These are phyloP conservation scores for Misgurnus anguillicaudatus DNA, from an alignment of 2,113 vertebrate species.

Conservation along the genomic window DNA sequence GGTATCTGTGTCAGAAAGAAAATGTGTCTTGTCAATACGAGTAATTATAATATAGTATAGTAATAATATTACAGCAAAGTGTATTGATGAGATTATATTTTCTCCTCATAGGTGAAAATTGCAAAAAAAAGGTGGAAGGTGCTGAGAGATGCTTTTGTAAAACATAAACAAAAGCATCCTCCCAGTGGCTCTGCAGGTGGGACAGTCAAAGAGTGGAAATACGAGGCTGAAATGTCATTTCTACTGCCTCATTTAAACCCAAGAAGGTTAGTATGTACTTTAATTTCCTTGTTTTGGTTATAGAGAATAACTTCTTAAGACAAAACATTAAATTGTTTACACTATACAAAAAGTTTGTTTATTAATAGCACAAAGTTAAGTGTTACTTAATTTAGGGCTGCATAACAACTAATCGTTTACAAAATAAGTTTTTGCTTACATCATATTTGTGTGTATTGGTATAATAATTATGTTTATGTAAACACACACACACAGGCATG, in stretches of 20 bases:
- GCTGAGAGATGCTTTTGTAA: constrained; percentile 6
- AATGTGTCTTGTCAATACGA: background rate
- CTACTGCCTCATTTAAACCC: background rate
- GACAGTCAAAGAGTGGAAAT: background rate
- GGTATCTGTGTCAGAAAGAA: background rate
- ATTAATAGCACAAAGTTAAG: too few species aligned
- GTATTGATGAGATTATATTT: background rate
- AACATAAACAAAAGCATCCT: background rate
- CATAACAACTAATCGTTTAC: too few species aligned
- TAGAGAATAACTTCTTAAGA: background rate
- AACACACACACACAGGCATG: too few species aligned
- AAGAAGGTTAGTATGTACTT: background rate
- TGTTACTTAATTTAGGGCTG: too few species aligned
- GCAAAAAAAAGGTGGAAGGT: background rate
- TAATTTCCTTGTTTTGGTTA: background rate
- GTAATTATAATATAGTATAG: background rate
- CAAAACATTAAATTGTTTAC: background rate
- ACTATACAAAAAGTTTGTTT: background rate
- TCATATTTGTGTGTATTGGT: too few species aligned
- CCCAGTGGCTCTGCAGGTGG: constrained; percentile 1
- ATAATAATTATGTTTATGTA: too few species aligned
- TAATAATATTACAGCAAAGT: too few species aligned
- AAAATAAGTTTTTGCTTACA: too few species aligned
- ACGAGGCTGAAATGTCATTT: background rate
- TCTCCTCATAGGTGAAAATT: background rate